phyloP scores from a whole-genome alignment of 2,888 invertebrate species.

The Rhorus exstirpatorius region DNA sequence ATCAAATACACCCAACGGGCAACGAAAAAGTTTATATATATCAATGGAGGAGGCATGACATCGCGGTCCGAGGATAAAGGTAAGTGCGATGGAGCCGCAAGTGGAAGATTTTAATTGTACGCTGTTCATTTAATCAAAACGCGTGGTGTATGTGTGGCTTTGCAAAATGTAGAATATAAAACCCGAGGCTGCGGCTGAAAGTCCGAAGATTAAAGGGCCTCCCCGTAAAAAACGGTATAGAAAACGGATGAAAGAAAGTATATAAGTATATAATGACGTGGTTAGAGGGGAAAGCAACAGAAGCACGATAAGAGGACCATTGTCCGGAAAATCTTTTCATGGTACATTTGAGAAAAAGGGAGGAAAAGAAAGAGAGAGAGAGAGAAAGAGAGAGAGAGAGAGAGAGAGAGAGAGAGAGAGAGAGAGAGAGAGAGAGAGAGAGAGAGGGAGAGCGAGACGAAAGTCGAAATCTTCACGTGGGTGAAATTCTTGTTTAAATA shows the following conservation, averaged over 20 bases:
- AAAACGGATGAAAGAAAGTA: constrained; percentile 35
- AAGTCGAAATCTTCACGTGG: constrained; percentile 42
- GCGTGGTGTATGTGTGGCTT: constrained; percentile 2
- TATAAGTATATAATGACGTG: background rate
- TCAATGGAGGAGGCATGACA: too few species aligned
- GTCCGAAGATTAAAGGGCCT: constrained; percentile 68
- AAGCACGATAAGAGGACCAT: constrained; percentile 30
- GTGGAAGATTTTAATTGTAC: constrained; percentile 66
- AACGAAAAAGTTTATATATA: too few species aligned
- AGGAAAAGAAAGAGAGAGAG: background rate
- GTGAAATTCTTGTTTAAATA: constrained; percentile 65
- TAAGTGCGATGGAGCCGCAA: constrained; percentile 30
- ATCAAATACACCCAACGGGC: background rate
- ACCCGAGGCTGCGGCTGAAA: constrained; percentile 45
- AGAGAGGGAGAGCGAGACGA: background rate
- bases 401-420: background rate
- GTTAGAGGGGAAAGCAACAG: constrained; percentile 3
- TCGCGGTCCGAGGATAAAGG: constrained; percentile 18
- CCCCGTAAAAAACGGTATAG: constrained; percentile 52
- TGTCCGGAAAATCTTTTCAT: constrained; percentile 43
- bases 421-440: background rate
- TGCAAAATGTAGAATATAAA: constrained; percentile 28
- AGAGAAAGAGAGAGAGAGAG: background rate
- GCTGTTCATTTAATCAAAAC: constrained; percentile 55
- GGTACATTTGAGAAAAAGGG: background rate